A percentile compares a stretch with the other conserved stretches of the same genome.
These are phyloP conservation scores for Heterotilapia buettikoferi DNA, from an alignment of 2,113 vertebrate species.

Conservation along the genomic window DNA sequence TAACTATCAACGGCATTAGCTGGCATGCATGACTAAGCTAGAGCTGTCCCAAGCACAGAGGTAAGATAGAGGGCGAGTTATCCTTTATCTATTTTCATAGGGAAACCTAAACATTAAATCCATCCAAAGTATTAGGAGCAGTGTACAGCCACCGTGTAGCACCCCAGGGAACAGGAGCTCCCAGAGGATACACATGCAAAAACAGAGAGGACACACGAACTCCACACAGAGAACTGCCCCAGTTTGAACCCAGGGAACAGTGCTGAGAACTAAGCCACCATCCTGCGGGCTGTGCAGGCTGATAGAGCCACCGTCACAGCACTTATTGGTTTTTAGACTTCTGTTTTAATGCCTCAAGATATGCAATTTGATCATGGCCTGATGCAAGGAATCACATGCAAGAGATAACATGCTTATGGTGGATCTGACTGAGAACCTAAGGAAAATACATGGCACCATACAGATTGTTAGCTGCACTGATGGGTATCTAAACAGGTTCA, in stretches of 20 bases:
- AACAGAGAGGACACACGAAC: background rate
- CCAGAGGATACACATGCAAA: background rate
- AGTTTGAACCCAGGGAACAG: background rate
- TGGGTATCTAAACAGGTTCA: background rate
- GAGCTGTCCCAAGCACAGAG: background rate
- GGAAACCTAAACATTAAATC: background rate
- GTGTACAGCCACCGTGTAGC: background rate
- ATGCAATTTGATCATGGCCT: background rate
- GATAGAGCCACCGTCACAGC: background rate
- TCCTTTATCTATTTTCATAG: background rate
- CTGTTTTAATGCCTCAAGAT: background rate
- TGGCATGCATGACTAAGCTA: constrained; percentile 1
- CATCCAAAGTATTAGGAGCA: background rate
- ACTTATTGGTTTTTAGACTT: background rate
- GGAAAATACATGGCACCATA: background rate
- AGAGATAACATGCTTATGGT: background rate
- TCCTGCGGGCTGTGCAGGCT: background rate
- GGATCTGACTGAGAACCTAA: background rate
- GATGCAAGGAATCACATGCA: background rate
- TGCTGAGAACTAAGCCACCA: background rate
- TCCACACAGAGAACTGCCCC: background rate
- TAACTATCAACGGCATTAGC: background rate
- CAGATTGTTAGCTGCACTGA: background rate
- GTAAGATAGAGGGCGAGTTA: background rate
- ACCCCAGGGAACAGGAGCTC: background rate